phyloP scores from a whole-genome alignment of 2,113 vertebrate genomes.

The Rhineura floridana region DNA sequence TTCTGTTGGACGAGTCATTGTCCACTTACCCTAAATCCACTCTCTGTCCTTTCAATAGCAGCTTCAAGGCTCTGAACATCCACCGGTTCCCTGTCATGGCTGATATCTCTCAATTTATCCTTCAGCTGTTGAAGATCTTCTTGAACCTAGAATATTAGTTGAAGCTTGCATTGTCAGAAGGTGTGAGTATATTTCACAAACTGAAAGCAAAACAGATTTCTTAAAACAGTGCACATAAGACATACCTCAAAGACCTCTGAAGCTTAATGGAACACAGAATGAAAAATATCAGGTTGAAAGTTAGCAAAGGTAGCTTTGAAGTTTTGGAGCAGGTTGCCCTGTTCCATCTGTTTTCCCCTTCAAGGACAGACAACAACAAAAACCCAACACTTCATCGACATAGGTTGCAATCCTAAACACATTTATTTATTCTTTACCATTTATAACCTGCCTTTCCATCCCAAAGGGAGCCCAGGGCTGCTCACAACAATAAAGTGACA shows the following conservation, averaged over 20 bases:
- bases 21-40: slow-evolving; percentile 76
- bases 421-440: no score
- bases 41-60: slow-evolving; percentile 74
- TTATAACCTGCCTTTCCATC: no score
- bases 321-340: fast-evolving
- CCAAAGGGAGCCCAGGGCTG: no score
- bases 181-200: fast-evolving
- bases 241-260: fast-evolving
- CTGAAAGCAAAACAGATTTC: not conserved
- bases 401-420: not conserved
- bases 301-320: fast-evolving
- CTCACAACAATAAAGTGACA: no score
- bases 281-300: fast-evolving
- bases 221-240: not conserved
- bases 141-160: slow-evolving; percentile 74
- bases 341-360: no score
- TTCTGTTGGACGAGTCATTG: not conserved
- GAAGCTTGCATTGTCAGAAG: not conserved
- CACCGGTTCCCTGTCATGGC: slow-evolving; percentile 36
- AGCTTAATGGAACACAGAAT: fast-evolving
- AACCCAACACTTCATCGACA: not conserved
- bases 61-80: slow-evolving; percentile 74
- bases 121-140: slow-evolving; percentile 79
- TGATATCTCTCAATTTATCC: slow-evolving; percentile 63
- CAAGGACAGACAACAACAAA: no score